Conservation (phyloP, 1,140 invertebrate species). For the Maconellicoccus hirsutus region DNA sequence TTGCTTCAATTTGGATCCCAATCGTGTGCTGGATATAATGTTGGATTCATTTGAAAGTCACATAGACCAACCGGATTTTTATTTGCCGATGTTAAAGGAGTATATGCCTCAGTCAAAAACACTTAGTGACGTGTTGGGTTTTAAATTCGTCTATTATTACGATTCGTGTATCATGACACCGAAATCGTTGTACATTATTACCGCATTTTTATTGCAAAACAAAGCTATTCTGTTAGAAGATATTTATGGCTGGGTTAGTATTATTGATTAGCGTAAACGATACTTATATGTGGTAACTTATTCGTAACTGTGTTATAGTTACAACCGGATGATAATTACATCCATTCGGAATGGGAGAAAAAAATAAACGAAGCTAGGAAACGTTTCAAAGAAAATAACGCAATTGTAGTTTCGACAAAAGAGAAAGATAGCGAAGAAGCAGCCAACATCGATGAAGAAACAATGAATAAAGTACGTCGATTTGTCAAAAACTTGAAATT, state of each 20-base stretch:
- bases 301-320: constrained; percentile 43
- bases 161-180: constrained; percentile 53
- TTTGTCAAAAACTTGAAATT: background rate
- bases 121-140: constrained; percentile 85
- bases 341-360: constrained; percentile 68
- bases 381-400: constrained; percentile 24
- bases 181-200: constrained; percentile 71
- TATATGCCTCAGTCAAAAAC: constrained; percentile 77
- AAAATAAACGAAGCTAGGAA: constrained; percentile 62
- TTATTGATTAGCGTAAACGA: background rate
- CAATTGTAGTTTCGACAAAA: constrained; percentile 74
- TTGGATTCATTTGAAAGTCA: constrained; percentile 92
- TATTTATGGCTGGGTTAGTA: constrained; percentile 80
- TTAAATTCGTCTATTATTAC: constrained; percentile 60
- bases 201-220: constrained; percentile 80
- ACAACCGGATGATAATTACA: constrained; percentile 67
- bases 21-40: constrained; percentile 91
- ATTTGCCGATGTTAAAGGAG: constrained; percentile 68
- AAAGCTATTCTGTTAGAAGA: constrained; percentile 72
- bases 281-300: background rate
- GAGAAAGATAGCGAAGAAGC: constrained; percentile 59
- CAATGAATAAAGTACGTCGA: constrained; percentile 25
- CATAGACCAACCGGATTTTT: constrained; percentile 58
- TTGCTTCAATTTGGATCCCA: constrained; percentile 98
- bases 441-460: constrained; percentile 52